phyloP scores from a whole-genome alignment of 1,140 invertebrate genomes.

The Drosophila athabasca region DNA sequence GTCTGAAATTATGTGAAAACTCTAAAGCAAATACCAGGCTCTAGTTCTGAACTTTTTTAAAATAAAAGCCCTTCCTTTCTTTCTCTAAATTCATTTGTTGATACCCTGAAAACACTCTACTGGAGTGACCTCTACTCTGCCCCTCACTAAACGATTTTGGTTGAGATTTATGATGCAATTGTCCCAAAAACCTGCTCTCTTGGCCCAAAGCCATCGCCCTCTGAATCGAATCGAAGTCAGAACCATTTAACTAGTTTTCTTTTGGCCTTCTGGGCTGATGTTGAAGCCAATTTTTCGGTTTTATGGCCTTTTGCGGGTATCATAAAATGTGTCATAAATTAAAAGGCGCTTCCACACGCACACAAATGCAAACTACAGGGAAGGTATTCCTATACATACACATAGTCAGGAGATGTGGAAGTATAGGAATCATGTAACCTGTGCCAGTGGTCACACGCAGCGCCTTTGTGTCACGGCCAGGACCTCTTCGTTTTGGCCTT shows the following conservation, averaged over 20 bases:
- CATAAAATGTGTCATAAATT: conserved; percentile 81
- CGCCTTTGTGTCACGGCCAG: conserved; percentile 50
- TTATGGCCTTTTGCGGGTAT: conserved; percentile 63
- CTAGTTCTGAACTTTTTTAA: too few species aligned
- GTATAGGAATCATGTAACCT: conserved; percentile 61
- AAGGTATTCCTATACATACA: conserved; percentile 1
- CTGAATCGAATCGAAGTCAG: conserved; percentile 31
- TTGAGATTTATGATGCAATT: conserved; percentile 76
- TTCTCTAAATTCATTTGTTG: too few species aligned
- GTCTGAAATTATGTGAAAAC: too few species aligned
- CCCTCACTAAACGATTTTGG: conserved; percentile 55
- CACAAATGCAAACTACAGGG: conserved; percentile 13
- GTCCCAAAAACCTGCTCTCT: conserved; percentile 47
- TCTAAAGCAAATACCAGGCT: too few species aligned
- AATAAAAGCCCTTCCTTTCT: too few species aligned
- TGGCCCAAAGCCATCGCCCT: conserved; percentile 1
- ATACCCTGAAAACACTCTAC: conserved; percentile 1
- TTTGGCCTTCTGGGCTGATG: conserved; percentile 52
- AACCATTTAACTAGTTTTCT: conserved; percentile 46
- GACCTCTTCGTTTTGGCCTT: conserved; percentile 42
- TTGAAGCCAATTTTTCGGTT: conserved; percentile 68
- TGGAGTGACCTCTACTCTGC: conserved; percentile 38
- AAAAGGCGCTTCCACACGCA: conserved; percentile 66
- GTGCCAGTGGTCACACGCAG: conserved; percentile 78
- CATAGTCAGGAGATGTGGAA: not conserved